Base-by-base conservation (phyloP, 2,888 invertebrate species). In the Drosophila tanythrix region DNA sequence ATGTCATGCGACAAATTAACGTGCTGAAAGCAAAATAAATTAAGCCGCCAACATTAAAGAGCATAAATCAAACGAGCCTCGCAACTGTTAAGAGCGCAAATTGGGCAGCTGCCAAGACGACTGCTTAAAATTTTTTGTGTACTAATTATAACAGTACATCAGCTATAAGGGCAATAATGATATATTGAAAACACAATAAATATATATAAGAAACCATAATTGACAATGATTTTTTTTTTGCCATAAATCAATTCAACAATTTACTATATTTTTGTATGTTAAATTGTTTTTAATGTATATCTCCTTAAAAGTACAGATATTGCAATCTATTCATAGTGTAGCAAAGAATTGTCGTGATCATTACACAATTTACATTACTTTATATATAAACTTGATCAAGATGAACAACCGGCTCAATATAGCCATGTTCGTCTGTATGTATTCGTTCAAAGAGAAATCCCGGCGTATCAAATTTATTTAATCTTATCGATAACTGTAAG, bases 1-100 rank as follows among this genome's bases (percentile, higher is more conserved):
- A 51, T 62, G 73, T 62, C 62, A 73, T 67, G 73, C 70, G 56
- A 66, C 79, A 79, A 83, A 83, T 85, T 82, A 83, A 79, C 87
- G 70, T 65, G 63, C 56, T 57, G 68, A 70, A 63, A 70, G 36
- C 50, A 70, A 83, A 70, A 86, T 86, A 81, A 71, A 77, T 81
- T 79, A 83, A 71, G 76, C 72, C 69, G 63, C 57, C 79, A 55
- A 74, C 68, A 83, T 83, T 74, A 81, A 63, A 71, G 74, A 56
- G 63, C 81, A 79, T 81, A 82, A 86, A 86, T 85, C 76, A 86
- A 73, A 76, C 27, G 78, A 66, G 21, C 0, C 40, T n/a, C 63
- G 27, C 29, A 29, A 72, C 43, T 70, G 60, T 50, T 25, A 67
- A 59, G 67, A 33, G 67, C 10, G 72, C 59, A 60, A 72, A 72